Base-by-base conservation (phyloP, 2,797 vertebrate genomes). In the Gorsachius magnificus region DNA sequence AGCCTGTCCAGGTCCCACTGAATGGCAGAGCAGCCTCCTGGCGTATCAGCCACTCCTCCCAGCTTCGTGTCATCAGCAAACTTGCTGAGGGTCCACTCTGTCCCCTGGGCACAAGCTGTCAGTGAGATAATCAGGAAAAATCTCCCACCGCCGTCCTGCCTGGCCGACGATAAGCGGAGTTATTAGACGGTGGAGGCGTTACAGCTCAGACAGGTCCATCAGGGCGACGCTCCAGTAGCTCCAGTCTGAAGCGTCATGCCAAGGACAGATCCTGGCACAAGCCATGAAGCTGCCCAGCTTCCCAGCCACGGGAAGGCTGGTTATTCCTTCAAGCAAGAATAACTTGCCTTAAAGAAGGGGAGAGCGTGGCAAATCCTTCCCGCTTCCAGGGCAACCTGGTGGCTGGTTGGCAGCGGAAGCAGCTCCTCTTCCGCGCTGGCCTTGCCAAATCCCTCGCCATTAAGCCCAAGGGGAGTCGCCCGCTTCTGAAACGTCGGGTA, bases 291-390 rank as follows among this genome's bases (percentile, higher is more conserved):
- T 28, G 6, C 60, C 63, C 38, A 18, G n/a, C 41, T 35, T 16
- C 46, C 29, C 78, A 14, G 16, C 13, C 71, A 2, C 19, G 1
- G 2, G 1, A 4, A 43, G 1, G 31, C 54, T 2, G 2, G 26
- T 0, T 28, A 14, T 25, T 26, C 65, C 77, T 51, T 5, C 46
- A 11, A n/a, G 66, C 45, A 5, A 57, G 36, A 43, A 2, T 3
- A 21, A 3, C 6, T 51, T 1, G 4, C 18, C 0, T 6, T 17
- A 48, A 77, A 14, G 8, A 24, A 53, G 64, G 19, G 0, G 11
- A 41, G 45, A 45, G 26, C 19, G 1, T 0, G 31, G 36, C 46
- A 65, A 50, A 28, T 8, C 54, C 54, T 58, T 48, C 80, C 80
- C 1, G 24, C 36, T 46, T 10, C 24, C 43, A 10, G 38, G 58